phyloP scores from a whole-genome alignment of 30 jellyfish, hydroid and myxozoan genomes.

The Phacellophora camtschatica region DNA sequence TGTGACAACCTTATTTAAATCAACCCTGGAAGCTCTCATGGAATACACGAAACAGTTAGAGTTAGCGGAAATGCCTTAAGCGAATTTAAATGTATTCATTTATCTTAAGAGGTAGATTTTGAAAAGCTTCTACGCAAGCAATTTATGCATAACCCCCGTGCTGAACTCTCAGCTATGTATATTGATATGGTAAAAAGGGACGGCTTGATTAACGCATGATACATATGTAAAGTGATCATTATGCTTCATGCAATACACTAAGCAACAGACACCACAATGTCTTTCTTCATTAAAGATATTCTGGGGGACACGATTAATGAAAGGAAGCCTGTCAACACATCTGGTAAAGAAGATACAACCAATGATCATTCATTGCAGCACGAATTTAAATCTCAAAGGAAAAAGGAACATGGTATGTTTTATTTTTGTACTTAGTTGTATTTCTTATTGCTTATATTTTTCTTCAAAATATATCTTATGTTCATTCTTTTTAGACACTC shows the following conservation, averaged over 20 bases:
- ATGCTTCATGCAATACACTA: not conserved
- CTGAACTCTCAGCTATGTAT: not conserved
- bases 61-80: too few relatives aligned
- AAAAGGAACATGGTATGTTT: not conserved
- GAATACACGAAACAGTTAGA: too few relatives aligned
- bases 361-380: not conserved
- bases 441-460: not conserved
- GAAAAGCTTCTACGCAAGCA: too few relatives aligned
- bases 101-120: too few relatives aligned
- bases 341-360: not conserved
- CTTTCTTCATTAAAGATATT: constrained; percentile 65
- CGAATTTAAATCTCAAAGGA: not conserved
- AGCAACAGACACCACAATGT: constrained; percentile 20
- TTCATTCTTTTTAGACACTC: too few relatives aligned
- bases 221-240: not conserved
- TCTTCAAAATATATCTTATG: too few relatives aligned
- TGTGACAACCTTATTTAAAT: too few relatives aligned
- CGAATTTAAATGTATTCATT: too few relatives aligned
- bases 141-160: constrained; percentile 31
- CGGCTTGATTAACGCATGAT: constrained; percentile 6
- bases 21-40: too few relatives aligned
- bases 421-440: not conserved
- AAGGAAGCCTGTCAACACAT: not conserved
- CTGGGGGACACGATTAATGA: constrained; percentile 39
- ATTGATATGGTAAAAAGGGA: constrained; percentile 23